Evolutionary conservation across 2,797 vertebrate genomes (phyloP).

Genomic region (Petrocephalus schoutedeni): DNA sequence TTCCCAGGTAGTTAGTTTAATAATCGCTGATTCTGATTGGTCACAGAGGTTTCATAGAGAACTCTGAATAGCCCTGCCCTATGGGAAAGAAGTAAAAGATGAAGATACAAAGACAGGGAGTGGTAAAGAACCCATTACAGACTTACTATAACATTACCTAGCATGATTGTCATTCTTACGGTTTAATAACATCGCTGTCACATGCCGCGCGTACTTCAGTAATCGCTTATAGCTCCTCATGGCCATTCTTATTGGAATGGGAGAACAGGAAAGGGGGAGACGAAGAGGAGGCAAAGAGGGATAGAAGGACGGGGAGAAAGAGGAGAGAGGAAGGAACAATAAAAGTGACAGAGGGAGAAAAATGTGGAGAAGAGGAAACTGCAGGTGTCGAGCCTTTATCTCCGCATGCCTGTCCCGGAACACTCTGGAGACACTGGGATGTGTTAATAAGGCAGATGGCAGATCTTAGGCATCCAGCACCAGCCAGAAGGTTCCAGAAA

Average conservation of each 20-base stretch:
- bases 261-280: background rate
- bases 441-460: conserved; percentile 41
- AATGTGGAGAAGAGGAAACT: background rate
- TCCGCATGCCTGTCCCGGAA: conserved; percentile 30
- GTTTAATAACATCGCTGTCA: background rate
- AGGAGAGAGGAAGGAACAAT: background rate
- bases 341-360: background rate
- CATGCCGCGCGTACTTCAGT: background rate
- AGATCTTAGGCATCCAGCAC: conserved; percentile 38
- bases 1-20: too few species aligned
- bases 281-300: background rate
- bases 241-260: background rate
- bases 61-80: too few species aligned
- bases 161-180: background rate
- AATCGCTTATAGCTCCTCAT: background rate
- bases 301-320: background rate
- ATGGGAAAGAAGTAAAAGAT: background rate
- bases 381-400: background rate
- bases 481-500: conserved; percentile 26
- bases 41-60: too few species aligned
- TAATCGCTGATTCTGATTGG: too few species aligned
- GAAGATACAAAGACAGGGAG: background rate
- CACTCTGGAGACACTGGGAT: conserved; percentile 19
- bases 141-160: background rate
- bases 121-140: background rate